Percentiles rank a stretch among this genome's conserved stretches.
phyloP scores from a whole-genome alignment of 2,113 vertebrate species.

The Dicrurus megarhynchus region DNA sequence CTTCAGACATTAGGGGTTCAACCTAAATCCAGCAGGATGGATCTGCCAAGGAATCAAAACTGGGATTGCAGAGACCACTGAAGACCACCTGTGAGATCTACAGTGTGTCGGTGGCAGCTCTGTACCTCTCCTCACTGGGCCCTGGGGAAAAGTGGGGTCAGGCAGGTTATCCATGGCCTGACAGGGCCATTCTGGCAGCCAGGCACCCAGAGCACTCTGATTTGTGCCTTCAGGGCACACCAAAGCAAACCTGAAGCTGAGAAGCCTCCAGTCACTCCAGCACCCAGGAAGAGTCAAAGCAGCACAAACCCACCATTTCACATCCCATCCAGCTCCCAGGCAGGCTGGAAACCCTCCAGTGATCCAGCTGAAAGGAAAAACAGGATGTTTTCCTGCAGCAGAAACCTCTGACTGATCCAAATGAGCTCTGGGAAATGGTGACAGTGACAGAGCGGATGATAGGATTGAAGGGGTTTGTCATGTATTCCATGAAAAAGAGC shows the following conservation, averaged over 20 bases:
- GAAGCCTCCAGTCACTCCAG: not conserved
- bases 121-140: no score
- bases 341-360: not conserved
- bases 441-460: not conserved
- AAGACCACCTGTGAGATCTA: not conserved
- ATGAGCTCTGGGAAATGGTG: not conserved
- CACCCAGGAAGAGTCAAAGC: not conserved
- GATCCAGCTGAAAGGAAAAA: not conserved
- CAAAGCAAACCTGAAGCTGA: not conserved
- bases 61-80: not conserved
- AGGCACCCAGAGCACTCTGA: not conserved
- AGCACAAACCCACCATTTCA: not conserved
- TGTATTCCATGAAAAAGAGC: not conserved
- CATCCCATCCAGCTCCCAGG: not conserved
- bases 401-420: not conserved
- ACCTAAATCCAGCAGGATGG: not conserved
- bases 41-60: not conserved
- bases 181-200: not conserved
- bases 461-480: not conserved
- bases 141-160: accelerated
- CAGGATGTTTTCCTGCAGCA: not conserved
- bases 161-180: not conserved
- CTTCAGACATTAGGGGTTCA: not conserved
- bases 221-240: not conserved
- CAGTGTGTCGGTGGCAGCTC: not conserved